A percentile compares a stretch with the other conserved stretches of the same genome.
These are phyloP conservation scores for Piprites chloris DNA, from an alignment of 2,113 vertebrate genomes.

Conservation along the genomic window DNA sequence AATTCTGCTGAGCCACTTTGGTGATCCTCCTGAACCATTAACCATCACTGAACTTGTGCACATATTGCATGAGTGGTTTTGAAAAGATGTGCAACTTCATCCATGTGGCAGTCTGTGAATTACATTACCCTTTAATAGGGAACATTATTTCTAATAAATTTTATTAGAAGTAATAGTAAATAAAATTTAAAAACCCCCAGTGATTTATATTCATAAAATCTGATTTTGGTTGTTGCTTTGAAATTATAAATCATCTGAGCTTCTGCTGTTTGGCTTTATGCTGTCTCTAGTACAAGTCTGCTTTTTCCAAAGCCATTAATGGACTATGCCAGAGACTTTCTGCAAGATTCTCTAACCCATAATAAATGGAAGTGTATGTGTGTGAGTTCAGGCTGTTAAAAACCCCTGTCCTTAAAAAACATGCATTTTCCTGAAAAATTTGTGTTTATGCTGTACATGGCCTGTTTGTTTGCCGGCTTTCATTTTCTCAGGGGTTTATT, in stretches of 20 bases:
- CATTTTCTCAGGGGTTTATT: slow-evolving; percentile 41
- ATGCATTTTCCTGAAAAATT: neutral
- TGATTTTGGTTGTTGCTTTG: neutral
- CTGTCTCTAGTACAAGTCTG: neutral
- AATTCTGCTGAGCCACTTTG: neutral
- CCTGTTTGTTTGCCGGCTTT: neutral
- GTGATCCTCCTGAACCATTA: neutral
- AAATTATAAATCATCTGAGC: neutral
- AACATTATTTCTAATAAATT: slow-evolving; percentile 37
- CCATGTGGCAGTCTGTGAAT: neutral
- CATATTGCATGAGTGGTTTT: neutral
- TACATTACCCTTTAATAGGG: neutral
- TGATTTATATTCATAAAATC: neutral
- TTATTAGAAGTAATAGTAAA: slow-evolving; percentile 31
- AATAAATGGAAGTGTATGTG: neutral
- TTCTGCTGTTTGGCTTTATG: slow-evolving; percentile 15
- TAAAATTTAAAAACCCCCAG: neutral
- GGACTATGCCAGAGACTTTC: neutral
- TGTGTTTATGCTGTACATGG: neutral
- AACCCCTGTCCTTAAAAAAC: neutral
- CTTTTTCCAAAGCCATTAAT: neutral
- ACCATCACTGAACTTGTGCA: neutral
- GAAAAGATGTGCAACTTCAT: neutral
- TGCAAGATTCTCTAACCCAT: neutral
- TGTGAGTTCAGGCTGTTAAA: slow-evolving; percentile 3